Percentiles rank a stretch among this genome's conserved stretches.
phyloP scores from a whole-genome alignment of 2,113 vertebrate species.

The Prietella phreatophila region DNA sequence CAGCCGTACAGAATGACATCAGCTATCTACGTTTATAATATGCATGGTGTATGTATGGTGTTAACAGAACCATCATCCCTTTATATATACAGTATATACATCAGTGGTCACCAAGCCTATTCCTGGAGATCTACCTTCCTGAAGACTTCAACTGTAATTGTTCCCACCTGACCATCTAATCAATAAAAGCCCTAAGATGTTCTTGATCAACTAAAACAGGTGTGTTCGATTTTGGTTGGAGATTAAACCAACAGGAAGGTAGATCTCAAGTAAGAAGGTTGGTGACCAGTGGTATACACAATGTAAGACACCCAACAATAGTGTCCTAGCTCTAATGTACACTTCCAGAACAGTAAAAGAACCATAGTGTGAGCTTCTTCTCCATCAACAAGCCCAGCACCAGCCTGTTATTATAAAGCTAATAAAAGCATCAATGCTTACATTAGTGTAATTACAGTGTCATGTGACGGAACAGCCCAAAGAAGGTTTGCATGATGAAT shows the following conservation, averaged over 20 bases:
- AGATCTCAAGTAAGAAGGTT: too few species aligned
- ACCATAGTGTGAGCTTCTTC: background rate
- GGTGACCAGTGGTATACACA: background rate
- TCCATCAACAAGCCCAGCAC: background rate
- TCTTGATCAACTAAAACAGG: too few species aligned
- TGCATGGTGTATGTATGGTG: background rate
- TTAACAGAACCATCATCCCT: background rate
- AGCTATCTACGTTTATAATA: background rate
- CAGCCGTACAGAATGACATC: background rate
- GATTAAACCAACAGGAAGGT: too few species aligned
- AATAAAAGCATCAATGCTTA: constrained; percentile 24
- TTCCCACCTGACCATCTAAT: too few species aligned
- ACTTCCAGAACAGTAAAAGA: background rate
- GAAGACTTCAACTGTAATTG: too few species aligned
- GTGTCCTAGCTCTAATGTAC: background rate
- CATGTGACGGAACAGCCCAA: background rate
- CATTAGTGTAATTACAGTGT: constrained; percentile 24
- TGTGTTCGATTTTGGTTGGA: too few species aligned
- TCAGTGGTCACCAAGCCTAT: too few species aligned
- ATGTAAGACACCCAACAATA: background rate
- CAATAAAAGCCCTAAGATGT: too few species aligned
- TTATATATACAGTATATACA: background rate
- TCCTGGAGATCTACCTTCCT: too few species aligned
- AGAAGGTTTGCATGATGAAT: constrained; percentile 8
- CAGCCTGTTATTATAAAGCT: constrained; percentile 12